Evolutionary conservation across 2,888 invertebrate species (phyloP).

Genomic region (Podabrus alpinus): DNA sequence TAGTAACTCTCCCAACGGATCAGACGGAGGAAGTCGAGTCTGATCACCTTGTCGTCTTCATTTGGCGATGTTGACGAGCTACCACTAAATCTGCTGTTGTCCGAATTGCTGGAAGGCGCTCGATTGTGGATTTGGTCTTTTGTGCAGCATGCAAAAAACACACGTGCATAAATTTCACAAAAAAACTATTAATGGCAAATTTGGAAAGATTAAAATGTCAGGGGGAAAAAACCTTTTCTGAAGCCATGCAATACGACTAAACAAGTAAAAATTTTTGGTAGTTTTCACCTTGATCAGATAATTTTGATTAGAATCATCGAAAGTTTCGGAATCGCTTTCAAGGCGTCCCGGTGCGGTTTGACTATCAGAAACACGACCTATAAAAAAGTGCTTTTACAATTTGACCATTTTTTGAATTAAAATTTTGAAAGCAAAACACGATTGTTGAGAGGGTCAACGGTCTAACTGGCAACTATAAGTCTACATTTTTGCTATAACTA

Average conservation of each 20-base stretch:
- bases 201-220: neutral
- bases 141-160: slow-evolving; percentile 47
- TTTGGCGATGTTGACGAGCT: slow-evolving; percentile 38
- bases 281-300: slow-evolving; percentile 26
- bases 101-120: slow-evolving; percentile 43
- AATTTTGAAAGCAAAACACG: neutral
- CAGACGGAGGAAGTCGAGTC: neutral
- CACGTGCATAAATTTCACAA: slow-evolving; percentile 41
- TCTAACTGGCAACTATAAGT: neutral
- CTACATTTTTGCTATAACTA: slow-evolving; percentile 34
- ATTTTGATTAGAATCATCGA: slow-evolving; percentile 21
- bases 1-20: neutral
- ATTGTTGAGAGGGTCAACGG: neutral
- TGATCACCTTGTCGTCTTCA: slow-evolving; percentile 25
- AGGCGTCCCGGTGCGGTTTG: slow-evolving; percentile 57
- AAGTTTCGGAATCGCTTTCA: slow-evolving; percentile 35
- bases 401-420: neutral
- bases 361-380: slow-evolving; percentile 45
- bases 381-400: slow-evolving; percentile 8
- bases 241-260: slow-evolving; percentile 2
- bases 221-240: neutral
- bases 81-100: slow-evolving; percentile 34
- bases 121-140: slow-evolving; percentile 41
- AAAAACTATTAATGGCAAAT: neutral
- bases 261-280: slow-evolving; percentile 18